Evolutionary conservation across 2,797 vertebrate species (phyloP), one percentile per base, ranked within the genome.

Genomic region (Lepilemur ruficaudatus): DNA sequence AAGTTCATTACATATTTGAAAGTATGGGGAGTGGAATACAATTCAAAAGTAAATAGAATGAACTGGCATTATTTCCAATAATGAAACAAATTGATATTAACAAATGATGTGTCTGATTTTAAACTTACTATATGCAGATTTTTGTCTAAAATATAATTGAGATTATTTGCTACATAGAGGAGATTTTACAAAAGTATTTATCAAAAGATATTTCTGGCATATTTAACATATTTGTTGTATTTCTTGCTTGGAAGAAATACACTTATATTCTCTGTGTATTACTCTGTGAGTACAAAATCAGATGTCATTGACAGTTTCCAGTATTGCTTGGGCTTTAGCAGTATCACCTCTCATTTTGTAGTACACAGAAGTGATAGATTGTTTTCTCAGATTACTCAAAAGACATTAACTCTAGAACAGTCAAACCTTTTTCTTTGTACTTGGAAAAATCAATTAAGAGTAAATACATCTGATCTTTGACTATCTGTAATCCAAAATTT

Each of bases 381-480:
- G 41, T 90, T 96, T 83, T 84, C 59, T 89, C 50, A 72, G 52
- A 38, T 89, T 93, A 63, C 17, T 84, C 48, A 69, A 85, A 94
- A 78, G 85, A 78, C 12, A 78, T 65, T 67, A 57, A 50, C 30
- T 92, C 30, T 69, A 55, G 35, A 76, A 67, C 20, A 65, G 17
- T 70, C 17, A 52, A 12, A 61, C 50, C 32, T 61, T 80, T 96
- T 22, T 65, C 67, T 79, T 95, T 93, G 84, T 20, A 76, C 32
- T 92, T 92, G 11, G 70, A 73, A 95, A 95, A 88, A 57, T 61
- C 30, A 65, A 15, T 85, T 81, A 91, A 84, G 50, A 80, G 4
- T 81, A 67, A 81, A 63, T 73, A 87, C 20, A 85, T 72, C 10
- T 7, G 15, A 61, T 79, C 22, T 50, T 80, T 63, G n/a, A 91